Percentiles rank a stretch among this genome's conserved stretches.
Conservation (phyloP, 2,113 vertebrate species). For the Ascaphus truei region DNA sequence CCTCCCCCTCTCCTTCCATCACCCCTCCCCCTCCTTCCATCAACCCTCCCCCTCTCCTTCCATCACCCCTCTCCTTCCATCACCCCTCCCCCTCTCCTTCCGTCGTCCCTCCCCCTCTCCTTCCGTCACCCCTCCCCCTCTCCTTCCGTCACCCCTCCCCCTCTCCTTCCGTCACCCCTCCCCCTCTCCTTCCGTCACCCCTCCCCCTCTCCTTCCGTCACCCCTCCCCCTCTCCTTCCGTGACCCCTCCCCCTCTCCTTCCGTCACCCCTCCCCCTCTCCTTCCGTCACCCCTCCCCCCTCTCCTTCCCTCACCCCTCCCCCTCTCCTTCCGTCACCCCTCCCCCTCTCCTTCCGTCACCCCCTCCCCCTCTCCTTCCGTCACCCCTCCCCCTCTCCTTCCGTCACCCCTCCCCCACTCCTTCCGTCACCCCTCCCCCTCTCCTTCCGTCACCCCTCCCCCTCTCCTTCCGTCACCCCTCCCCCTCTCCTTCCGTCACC, state of each 20-base stretch:
- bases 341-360: no score
- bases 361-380: background rate
- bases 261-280: background rate
- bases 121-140: accelerated
- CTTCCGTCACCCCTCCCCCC: background rate
- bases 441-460: no score
- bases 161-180: background rate
- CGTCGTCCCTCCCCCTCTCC: background rate
- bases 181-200: background rate
- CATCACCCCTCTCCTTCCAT: background rate
- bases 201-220: no score
- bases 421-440: no score
- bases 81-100: background rate
- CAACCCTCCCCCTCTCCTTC: no score
- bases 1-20: background rate
- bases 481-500: background rate
- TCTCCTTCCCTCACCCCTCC: accelerated
- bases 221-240: no score
- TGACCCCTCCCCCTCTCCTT: no score
- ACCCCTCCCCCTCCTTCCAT: background rate
- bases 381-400: no score
- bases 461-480: background rate
- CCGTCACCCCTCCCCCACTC: background rate
- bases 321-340: background rate
- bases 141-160: background rate